A percentile compares a stretch with the other conserved stretches of the same genome.
Evolutionary conservation across 2,888 invertebrate species (phyloP).

Genomic region (Neelides folsomi): DNA sequence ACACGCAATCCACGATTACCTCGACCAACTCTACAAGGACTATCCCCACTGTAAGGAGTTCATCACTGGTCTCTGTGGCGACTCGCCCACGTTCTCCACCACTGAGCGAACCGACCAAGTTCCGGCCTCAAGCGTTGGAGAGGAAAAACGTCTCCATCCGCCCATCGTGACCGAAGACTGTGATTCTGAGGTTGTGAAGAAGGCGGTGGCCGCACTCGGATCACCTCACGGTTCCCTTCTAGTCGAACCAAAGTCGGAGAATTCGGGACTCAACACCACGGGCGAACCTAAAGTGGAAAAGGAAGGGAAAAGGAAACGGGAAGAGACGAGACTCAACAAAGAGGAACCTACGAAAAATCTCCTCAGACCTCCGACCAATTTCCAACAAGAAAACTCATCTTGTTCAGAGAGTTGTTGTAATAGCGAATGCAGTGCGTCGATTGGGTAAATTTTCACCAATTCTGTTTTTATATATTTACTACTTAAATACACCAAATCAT

Average conservation of each 20-base stretch:
- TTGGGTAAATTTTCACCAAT: constrained; percentile 23
- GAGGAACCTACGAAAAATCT: background rate
- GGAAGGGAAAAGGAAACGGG: constrained; percentile 2
- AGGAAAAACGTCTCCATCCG: no score
- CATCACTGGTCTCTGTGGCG: constrained; percentile 40
- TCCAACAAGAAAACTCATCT: background rate
- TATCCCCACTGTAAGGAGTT: constrained; percentile 54
- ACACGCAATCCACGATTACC: constrained; percentile 31
- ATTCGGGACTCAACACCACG: background rate
- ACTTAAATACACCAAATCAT: no score
- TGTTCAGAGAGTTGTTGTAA: constrained; percentile 29
- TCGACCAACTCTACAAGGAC: constrained; percentile 53
- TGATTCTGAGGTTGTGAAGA: no score
- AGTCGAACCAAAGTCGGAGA: no score
- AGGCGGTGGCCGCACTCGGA: no score
- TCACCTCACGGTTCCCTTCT: no score
- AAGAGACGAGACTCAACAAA: background rate
- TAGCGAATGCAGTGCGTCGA: constrained; percentile 27
- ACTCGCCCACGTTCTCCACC: constrained; percentile 21
- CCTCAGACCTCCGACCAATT: background rate
- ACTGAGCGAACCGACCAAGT: background rate
- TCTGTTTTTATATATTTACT: background rate
- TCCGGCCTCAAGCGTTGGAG: background rate
- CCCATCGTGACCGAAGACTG: no score
- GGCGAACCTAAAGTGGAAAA: constrained; percentile 1